Evolutionary conservation across 1,140 invertebrate species (phyloP).

Genomic region (Pygmarrhopalites habei): DNA sequence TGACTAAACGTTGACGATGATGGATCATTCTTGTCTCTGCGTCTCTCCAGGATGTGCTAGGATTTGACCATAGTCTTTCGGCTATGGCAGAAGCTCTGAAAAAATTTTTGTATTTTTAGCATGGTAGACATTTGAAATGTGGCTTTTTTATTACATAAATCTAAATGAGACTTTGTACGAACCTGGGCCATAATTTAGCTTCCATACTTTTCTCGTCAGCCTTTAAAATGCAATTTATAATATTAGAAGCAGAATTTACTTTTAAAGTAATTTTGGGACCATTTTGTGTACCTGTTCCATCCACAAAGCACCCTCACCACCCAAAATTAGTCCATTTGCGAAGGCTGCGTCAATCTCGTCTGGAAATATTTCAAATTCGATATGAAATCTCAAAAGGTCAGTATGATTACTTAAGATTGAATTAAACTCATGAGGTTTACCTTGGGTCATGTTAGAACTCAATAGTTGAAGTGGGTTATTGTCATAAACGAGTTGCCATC

Average conservation of each 20-base stretch:
- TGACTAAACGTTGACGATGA: slow-evolving; percentile 40
- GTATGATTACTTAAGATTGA: too few species aligned
- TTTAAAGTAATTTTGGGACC: background rate
- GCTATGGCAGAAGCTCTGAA: slow-evolving; percentile 41
- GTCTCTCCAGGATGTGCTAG: slow-evolving; percentile 45
- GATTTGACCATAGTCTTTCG: slow-evolving; percentile 44
- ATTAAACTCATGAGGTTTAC: too few species aligned
- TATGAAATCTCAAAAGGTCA: too few species aligned
- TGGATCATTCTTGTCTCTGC: slow-evolving; percentile 62
- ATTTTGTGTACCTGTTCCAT: slow-evolving; percentile 69
- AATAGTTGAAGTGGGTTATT: slow-evolving; percentile 63
- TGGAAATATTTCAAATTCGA: too few species aligned
- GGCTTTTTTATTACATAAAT: too few species aligned
- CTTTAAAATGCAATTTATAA: background rate
- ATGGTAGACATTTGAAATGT: too few species aligned
- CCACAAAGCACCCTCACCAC: slow-evolving; percentile 71
- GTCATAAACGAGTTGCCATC: slow-evolving; percentile 72
- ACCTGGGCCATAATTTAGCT: slow-evolving; percentile 59
- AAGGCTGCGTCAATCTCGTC: slow-evolving; percentile 48
- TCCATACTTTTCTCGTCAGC: slow-evolving; percentile 55
- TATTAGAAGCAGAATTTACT: background rate
- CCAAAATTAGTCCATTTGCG: slow-evolving; percentile 50
- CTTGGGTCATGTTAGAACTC: slow-evolving; percentile 56
- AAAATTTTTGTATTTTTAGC: too few species aligned
- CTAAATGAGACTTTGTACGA: background rate